Base-by-base conservation (phyloP, 2,797 vertebrate genomes). In the Lutjanus argentimaculatus region DNA sequence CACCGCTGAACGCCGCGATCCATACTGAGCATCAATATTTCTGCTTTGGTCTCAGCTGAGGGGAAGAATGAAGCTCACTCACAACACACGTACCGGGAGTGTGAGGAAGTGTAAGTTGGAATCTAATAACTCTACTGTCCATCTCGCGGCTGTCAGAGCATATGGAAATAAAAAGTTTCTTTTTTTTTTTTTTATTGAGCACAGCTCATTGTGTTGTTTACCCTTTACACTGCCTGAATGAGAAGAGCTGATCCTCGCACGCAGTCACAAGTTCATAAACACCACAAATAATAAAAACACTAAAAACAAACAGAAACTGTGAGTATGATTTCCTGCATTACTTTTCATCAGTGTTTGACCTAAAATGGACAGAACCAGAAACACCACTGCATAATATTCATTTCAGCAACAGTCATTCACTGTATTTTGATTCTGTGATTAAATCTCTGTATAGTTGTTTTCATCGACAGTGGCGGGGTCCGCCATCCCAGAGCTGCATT, bases 21-120 rank as follows among this genome's bases (percentile, higher is more conserved):
- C 86, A 91, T 92, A 91, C 82, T 1, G 13, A 25, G 80, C 90
- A 19, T 91, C 88, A 67, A 90, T 89, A 82, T 81, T 85, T 70
- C 86, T 84, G 77, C 87, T 87, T 77, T 63, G 81, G 81, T 83
- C 84, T 89, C 67, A 68, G 82, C 82, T 56, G 75, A 82, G 82
- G 56, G 84, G 84, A 79, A 83, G 82, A 82, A 84, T 43, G 73
- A 80, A 77, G 59, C 84, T 81, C 81, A 16, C 80, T 83, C 46
- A 43, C 66, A 85, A 89, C 88, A 86, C 82, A 74, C 84, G 83
- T 83, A 67, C 71, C 52, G 74, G 82, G 76, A 78, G 82, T 19
- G 75, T 36, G 67, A 67, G 86, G 67, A 48, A 79, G 84, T 62
- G 75, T 25, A 55, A 58, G 66, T 6, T 15, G 53, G 46, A 74